Evolutionary conservation across 2,888 invertebrate species (phyloP).

Genomic region (Sthenelais limicola): DNA sequence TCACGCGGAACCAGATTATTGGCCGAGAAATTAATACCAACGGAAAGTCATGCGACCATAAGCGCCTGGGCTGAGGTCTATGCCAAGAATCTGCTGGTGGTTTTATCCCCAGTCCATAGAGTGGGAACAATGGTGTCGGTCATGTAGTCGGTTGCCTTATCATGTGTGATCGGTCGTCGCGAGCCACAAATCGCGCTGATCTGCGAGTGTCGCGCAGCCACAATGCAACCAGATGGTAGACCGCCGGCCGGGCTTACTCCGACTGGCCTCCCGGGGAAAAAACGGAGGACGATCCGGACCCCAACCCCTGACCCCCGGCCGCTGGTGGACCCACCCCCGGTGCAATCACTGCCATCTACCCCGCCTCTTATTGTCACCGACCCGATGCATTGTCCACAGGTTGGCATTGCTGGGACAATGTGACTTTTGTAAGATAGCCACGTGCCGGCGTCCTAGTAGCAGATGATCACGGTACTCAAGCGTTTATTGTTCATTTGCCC

Average conservation of each 20-base stretch:
- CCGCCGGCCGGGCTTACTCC: not conserved
- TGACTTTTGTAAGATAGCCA: slow-evolving; percentile 24
- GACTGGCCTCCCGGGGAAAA: not conserved
- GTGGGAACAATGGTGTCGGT: not conserved
- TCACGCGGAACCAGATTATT: too few relatives aligned
- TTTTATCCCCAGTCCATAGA: not conserved
- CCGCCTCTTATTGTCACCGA: not conserved
- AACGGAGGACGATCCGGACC: not conserved
- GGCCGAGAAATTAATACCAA: too few relatives aligned
- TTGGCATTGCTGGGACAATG: slow-evolving; percentile 25
- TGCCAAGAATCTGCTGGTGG: not conserved
- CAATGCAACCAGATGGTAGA: slow-evolving; percentile 15
- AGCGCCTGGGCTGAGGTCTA: not conserved
- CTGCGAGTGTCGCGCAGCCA: not conserved
- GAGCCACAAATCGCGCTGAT: not conserved
- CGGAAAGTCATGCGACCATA: not conserved
- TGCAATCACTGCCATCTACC: not conserved
- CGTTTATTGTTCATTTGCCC: not conserved
- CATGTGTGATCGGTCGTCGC: not conserved
- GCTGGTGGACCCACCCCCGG: not conserved
- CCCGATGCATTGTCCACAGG: slow-evolving; percentile 11
- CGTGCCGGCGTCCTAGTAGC: slow-evolving; percentile 23
- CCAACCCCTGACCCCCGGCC: slow-evolving; percentile 21
- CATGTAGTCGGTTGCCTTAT: not conserved
- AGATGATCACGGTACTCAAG: slow-evolving; percentile 19